Evolutionary conservation across 1,140 invertebrate genomes (phyloP).

Genomic region (Lethocerus indicus): DNA sequence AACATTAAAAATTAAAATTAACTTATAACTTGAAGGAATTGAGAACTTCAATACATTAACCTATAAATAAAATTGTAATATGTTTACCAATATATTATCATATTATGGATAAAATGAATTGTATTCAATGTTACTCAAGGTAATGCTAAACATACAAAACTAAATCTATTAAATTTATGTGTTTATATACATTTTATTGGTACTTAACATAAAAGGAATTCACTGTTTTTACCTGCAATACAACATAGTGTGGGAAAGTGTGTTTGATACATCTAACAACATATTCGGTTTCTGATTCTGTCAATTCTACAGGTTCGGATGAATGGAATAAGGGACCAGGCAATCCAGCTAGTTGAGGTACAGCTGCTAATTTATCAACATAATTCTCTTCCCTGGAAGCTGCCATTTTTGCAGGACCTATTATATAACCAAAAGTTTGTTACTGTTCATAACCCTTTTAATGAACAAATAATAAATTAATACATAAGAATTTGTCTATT

Average conservation of each 20-base stretch:
- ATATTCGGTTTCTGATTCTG: constrained; percentile 97
- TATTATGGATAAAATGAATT: too few relatives aligned
- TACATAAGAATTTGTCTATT: neutral
- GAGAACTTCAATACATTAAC: too few relatives aligned
- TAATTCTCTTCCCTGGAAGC: constrained; percentile 55
- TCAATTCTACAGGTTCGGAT: constrained; percentile 75
- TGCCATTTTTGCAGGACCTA: constrained; percentile 7
- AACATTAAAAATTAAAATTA: constrained; percentile 3
- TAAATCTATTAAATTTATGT: too few relatives aligned
- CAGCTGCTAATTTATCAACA: constrained; percentile 61
- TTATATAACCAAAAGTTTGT: constrained; percentile 4
- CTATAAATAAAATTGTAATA: too few relatives aligned
- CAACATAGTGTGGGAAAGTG: constrained; percentile 64
- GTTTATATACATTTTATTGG: too few relatives aligned
- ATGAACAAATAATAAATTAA: neutral
- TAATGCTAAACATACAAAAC: too few relatives aligned
- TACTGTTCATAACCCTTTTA: neutral
- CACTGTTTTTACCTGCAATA: constrained; percentile 51
- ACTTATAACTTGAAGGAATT: too few relatives aligned
- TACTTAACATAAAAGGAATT: constrained; percentile 1
- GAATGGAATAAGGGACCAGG: constrained; percentile 76
- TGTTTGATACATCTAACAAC: constrained; percentile 92
- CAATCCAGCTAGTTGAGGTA: constrained; percentile 32
- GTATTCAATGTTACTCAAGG: too few relatives aligned
- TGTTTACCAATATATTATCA: too few relatives aligned